Base-by-base conservation (phyloP, 1,140 invertebrate species). In the Leucophenga varia region DNA sequence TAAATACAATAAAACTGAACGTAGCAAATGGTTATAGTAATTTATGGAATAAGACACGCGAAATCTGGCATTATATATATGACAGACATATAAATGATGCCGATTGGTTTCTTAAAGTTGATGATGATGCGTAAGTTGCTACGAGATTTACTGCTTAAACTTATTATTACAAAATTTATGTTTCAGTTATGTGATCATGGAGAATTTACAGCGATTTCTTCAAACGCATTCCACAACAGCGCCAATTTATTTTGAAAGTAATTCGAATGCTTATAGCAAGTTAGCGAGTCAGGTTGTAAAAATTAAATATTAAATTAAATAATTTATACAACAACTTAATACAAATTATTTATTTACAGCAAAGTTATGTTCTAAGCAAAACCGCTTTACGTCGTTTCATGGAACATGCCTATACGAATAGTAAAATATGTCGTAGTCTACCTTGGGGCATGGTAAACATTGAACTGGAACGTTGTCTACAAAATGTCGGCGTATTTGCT, bases 91-190 rank as follows among this genome's bases (percentile, higher is more conserved):
- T 81, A 19, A 79, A 91, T 55, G 79, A 91, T 54, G 86, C 84
- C 13, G 91, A 95, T 74, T 95, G 90, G 91, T 93, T 93, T 71
- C 77, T 95, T 59, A 95, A 95, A 76, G 91, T 91, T 30, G 91
- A 95, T 65, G 91, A 94, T 76, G 91, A 95, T 65, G 94, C 92
- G 79, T 93, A 76, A 80, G 84, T 37, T 5, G 6, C 12, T 35
- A n/a, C n/a, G n/a, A n/a, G n/a, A n/a, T n/a, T n/a, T n/a, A n/a
- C n/a, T n/a, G n/a, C n/a, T n/a, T n/a, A n/a, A n/a, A n/a, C n/a
- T n/a, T n/a, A n/a, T n/a, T n/a, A n/a, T n/a, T n/a, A n/a, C n/a
- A n/a, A n/a, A n/a, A n/a, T n/a, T n/a, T n/a, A n/a, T n/a, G n/a
- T n/a, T n/a, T n/a, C n/a, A 36, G 16, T 6, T 95, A 91, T 73